Percentiles rank a stretch among this genome's conserved stretches.
Conservation (phyloP, 53 echinoderm and acorn worm species). For the Luidia sarsii region DNA sequence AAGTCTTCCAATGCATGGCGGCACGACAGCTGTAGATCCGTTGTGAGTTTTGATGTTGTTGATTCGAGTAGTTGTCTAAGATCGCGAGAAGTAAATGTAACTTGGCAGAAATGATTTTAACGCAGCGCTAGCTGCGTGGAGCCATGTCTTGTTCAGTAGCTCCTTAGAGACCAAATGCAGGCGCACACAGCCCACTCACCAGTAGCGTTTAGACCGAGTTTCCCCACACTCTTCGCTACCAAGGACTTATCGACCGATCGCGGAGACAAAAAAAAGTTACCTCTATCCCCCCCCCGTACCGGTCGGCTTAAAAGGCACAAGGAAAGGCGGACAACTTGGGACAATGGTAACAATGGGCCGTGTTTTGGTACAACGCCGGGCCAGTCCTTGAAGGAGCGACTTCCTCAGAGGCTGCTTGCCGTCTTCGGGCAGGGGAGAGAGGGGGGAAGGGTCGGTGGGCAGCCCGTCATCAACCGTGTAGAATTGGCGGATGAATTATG, state of each 20-base stretch:
- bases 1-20: slow-evolving; percentile 24
- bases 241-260: slow-evolving; percentile 36
- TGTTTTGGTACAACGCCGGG: slow-evolving; percentile 17
- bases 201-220: neutral
- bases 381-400: too few species aligned
- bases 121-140: too few species aligned
- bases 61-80: too few species aligned
- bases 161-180: slow-evolving; percentile 16
- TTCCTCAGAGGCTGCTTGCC: neutral
- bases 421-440: too few species aligned
- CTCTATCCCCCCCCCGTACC: neutral
- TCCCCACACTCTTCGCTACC: neutral
- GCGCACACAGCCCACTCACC: neutral
- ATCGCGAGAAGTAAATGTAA: too few species aligned
- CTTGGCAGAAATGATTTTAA: too few species aligned
- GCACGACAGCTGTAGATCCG: too few species aligned
- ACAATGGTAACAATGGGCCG: slow-evolving; percentile 22
- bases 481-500: too few species aligned
- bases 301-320: neutral
- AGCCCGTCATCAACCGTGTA: too few species aligned
- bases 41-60: too few species aligned
- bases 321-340: slow-evolving; percentile 7
- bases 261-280: neutral
- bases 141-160: too few species aligned
- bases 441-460: too few species aligned